phyloP scores from a whole-genome alignment of 2,888 invertebrate genomes.

The Torymus tubicola region DNA sequence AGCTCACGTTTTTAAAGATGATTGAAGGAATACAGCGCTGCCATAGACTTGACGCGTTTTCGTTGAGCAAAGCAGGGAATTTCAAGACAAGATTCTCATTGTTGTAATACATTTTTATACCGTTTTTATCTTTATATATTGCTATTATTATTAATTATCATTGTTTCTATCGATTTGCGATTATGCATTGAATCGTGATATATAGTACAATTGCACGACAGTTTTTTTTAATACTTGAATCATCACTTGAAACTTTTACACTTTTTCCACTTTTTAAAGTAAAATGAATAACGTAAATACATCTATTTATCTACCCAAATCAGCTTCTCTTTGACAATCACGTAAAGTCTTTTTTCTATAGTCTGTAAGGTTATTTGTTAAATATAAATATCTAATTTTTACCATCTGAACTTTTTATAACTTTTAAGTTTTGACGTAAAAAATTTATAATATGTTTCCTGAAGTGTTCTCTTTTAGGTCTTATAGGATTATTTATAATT shows the following conservation, averaged over 20 bases:
- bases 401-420: constrained; percentile 18
- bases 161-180: constrained; percentile 47
- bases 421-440: constrained; percentile 28
- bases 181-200: constrained; percentile 27
- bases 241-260: constrained; percentile 35
- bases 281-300: constrained; percentile 20
- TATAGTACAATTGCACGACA: constrained; percentile 49
- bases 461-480: constrained; percentile 24
- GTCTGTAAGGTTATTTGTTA: constrained; percentile 22
- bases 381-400: constrained; percentile 9
- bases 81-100: constrained; percentile 46
- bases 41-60: constrained; percentile 42
- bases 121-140: constrained; percentile 56
- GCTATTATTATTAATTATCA: constrained; percentile 34
- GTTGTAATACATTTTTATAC: constrained; percentile 59
- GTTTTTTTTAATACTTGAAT: constrained; percentile 36
- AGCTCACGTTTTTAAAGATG: constrained; percentile 22
- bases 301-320: constrained; percentile 35
- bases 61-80: constrained; percentile 40
- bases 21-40: constrained; percentile 44
- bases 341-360: constrained; percentile 34
- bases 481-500: constrained; percentile 16
- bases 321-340: constrained; percentile 53
- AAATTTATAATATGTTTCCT: not conserved
- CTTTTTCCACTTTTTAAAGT: constrained; percentile 18